Evolutionary conservation across 2,888 invertebrate species (phyloP).

Genomic region (Rhimphoctona megacephalus): DNA sequence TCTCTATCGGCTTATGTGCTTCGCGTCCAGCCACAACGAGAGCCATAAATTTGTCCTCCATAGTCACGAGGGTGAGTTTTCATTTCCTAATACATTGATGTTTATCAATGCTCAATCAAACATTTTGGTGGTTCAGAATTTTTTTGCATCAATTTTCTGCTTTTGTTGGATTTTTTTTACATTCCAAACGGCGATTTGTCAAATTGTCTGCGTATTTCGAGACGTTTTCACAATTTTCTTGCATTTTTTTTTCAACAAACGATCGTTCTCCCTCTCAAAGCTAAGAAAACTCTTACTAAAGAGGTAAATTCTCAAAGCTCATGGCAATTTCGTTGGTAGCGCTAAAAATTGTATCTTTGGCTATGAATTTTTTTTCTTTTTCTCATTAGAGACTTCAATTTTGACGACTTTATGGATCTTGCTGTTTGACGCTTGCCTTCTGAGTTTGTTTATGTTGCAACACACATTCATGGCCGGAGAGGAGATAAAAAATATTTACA

Average conservation of each 20-base stretch:
- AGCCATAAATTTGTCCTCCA: slow-evolving; percentile 74
- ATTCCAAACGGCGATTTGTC: too few species aligned
- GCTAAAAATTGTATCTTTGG: too few species aligned
- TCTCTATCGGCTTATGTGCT: slow-evolving; percentile 86
- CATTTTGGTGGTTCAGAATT: slow-evolving; percentile 33
- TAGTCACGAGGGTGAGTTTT: slow-evolving; percentile 69
- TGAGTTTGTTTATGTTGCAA: slow-evolving; percentile 87
- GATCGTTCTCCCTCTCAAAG: too few species aligned
- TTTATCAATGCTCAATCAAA: not conserved
- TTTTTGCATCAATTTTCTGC: too few species aligned
- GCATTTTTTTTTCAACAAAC: too few species aligned
- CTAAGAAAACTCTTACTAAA: too few species aligned
- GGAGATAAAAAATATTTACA: slow-evolving; percentile 84
- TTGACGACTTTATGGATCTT: slow-evolving; percentile 84
- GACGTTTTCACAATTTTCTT: too few species aligned
- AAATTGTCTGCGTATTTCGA: too few species aligned
- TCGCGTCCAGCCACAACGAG: slow-evolving; percentile 86
- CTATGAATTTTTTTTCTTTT: too few species aligned
- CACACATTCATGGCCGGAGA: slow-evolving; percentile 87
- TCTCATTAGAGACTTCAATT: slow-evolving; percentile 71
- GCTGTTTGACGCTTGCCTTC: slow-evolving; percentile 84
- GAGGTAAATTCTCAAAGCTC: too few species aligned
- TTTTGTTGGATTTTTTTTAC: too few species aligned
- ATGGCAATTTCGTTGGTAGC: too few species aligned
- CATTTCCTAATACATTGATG: slow-evolving; percentile 12